phyloP scores from a whole-genome alignment of 2,797 vertebrate genomes.

The Sebastes diploproa region DNA sequence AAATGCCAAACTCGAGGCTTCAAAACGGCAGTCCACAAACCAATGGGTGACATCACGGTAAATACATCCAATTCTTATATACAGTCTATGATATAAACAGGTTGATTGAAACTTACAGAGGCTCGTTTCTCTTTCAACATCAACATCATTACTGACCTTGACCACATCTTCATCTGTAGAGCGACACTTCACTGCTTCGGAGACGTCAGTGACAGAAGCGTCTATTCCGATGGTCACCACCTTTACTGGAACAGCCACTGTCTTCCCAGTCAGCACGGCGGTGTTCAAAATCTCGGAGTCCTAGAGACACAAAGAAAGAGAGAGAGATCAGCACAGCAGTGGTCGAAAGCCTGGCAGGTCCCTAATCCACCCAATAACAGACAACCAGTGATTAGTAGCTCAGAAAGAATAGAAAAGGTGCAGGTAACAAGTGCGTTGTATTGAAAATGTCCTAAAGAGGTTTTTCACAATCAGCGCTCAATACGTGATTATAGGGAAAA shows the following conservation, averaged over 20 bases:
- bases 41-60: no score
- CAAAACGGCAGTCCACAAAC: no score
- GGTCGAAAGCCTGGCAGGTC: neutral
- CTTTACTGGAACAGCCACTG: slow-evolving; percentile 90
- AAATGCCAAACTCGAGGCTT: no score
- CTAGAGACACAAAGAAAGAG: slow-evolving; percentile 66
- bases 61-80: no score
- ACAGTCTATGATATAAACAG: neutral
- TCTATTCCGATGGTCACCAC: slow-evolving; percentile 91
- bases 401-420: neutral
- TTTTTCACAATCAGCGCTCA: neutral
- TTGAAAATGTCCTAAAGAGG: slow-evolving; percentile 15
- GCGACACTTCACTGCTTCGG: slow-evolving; percentile 88
- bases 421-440: neutral
- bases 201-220: slow-evolving; percentile 87
- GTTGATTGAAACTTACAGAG: neutral
- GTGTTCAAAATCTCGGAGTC: slow-evolving; percentile 95
- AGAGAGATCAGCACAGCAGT: neutral
- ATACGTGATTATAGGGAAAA: slow-evolving; percentile 30
- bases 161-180: slow-evolving; percentile 91
- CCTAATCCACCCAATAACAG: neutral
- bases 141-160: slow-evolving; percentile 83
- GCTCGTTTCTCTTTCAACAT: neutral
- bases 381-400: neutral
- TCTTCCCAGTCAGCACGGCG: slow-evolving; percentile 91